These are phyloP conservation scores for Arctia plantaginis DNA, from an alignment of 2,888 invertebrate genomes.

Conservation along the genomic window DNA sequence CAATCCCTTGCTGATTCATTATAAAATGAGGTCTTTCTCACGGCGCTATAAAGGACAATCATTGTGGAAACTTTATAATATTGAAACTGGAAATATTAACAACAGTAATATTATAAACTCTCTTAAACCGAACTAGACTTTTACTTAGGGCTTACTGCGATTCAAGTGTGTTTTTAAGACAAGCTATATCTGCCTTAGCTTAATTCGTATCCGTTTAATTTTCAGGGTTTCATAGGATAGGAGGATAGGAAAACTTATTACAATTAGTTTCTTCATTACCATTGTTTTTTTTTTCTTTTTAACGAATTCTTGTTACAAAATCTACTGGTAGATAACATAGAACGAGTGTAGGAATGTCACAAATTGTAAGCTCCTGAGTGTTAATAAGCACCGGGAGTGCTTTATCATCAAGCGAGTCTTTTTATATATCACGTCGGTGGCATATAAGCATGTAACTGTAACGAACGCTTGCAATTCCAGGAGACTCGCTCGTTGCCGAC, in stretches of 20 bases:
- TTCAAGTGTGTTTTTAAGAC: background rate
- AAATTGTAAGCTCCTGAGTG: no score
- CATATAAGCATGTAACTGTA: no score
- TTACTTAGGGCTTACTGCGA: no score
- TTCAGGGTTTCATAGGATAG: background rate
- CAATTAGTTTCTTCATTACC: no score
- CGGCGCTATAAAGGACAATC: background rate
- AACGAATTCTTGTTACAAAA: no score
- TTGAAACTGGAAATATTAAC: background rate
- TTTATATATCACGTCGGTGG: background rate
- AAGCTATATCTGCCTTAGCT: background rate
- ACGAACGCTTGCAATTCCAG: background rate
- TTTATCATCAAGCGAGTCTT: no score
- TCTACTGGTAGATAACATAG: background rate
- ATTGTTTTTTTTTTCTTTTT: no score
- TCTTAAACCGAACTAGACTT: background rate
- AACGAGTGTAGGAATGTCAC: no score
- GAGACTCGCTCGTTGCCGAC: background rate
- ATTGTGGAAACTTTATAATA: background rate
- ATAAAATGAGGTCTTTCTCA: slow-evolving; percentile 3
- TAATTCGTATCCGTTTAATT: background rate
- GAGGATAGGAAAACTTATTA: no score
- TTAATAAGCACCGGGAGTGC: no score
- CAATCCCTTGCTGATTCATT: slow-evolving; percentile 9
- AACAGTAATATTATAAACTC: background rate